Evolutionary conservation across 2,113 vertebrate species (phyloP), one percentile per base, ranked within the genome.

Genomic region (Phrynocephalus versicolor): DNA sequence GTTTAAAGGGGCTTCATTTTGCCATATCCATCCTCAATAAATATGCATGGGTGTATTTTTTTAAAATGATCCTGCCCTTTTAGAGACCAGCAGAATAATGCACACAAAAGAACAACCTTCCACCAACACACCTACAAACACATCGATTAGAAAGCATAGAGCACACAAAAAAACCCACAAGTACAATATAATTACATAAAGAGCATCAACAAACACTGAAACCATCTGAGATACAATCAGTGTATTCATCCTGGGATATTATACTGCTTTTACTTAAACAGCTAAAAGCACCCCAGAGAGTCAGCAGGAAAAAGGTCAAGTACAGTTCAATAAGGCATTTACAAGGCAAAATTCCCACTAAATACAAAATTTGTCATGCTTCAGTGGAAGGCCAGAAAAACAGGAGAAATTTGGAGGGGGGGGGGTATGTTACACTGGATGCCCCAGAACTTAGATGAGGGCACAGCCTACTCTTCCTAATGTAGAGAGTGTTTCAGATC

Each of bases 1-100:
- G 71, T 81, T 82, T 58, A 45, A 58, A 77, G 85, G 88, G 57
- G 60, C 37, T 90, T 91, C 3, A 70, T 90, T 92, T 92, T 72
- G 72, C 91, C 35, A 89, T 89, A 41, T 2, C 27, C 27, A 30
- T 67, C 64, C 33, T 12, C 27, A 21, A 6, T 64, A 23, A 7
- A 25, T 64, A 64, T 64, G 19, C 25, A 64, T 64, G 62, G 23
- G 25, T 64, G 62, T 25, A 64, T 69, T 14, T 12, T 25, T 70
- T 3, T 18, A 16, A 33, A 70, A 70, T 37, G 23, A 19, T 72
- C 73, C 39, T 75, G 13, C 41, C 39, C 30, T 27, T 41, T 23
- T 4, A 30, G 41, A 45, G 13, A 75, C 9, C 51, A 9, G 21
- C 51, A 75, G 15, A 8, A 74, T 60, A 62, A 21, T 62, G 16